Percentiles rank a stretch among this genome's conserved stretches.
phyloP scores from a whole-genome alignment of 2,797 vertebrate species.

The Coregonus suidteri region DNA sequence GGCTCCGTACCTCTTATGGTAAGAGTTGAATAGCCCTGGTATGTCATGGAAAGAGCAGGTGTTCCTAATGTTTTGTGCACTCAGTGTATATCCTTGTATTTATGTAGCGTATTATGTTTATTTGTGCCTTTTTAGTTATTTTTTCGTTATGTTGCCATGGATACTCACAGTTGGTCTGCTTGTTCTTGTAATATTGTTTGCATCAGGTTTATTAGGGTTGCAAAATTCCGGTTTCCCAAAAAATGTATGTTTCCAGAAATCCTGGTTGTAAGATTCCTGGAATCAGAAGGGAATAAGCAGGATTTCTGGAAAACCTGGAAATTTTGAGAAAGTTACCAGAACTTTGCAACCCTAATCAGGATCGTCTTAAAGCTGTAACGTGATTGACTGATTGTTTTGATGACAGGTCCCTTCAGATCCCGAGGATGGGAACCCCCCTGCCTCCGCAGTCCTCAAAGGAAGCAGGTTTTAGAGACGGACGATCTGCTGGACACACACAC shows the following conservation, averaged over 20 bases:
- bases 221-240: too few species aligned
- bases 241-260: too few species aligned
- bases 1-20: too few species aligned
- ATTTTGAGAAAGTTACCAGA: neutral
- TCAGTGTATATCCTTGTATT: neutral
- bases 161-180: neutral
- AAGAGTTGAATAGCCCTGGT: too few species aligned
- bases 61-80: too few species aligned
- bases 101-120: neutral
- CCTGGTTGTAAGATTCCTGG: too few species aligned
- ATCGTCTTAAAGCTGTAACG: slow-evolving; percentile 15
- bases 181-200: neutral
- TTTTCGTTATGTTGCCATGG: neutral
- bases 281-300: too few species aligned
- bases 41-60: too few species aligned
- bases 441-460: slow-evolving; percentile 45
- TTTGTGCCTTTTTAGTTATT: neutral
- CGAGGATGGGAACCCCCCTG: slow-evolving; percentile 20
- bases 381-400: slow-evolving; percentile 32
- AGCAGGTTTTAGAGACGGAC: slow-evolving; percentile 52
- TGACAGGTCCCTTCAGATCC: slow-evolving; percentile 53
- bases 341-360: neutral
- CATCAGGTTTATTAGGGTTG: neutral
- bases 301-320: neutral
- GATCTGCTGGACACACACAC: slow-evolving; percentile 10